Conservation (phyloP, 2,797 vertebrate species). For the Periophthalmus magnuspinnatus region DNA sequence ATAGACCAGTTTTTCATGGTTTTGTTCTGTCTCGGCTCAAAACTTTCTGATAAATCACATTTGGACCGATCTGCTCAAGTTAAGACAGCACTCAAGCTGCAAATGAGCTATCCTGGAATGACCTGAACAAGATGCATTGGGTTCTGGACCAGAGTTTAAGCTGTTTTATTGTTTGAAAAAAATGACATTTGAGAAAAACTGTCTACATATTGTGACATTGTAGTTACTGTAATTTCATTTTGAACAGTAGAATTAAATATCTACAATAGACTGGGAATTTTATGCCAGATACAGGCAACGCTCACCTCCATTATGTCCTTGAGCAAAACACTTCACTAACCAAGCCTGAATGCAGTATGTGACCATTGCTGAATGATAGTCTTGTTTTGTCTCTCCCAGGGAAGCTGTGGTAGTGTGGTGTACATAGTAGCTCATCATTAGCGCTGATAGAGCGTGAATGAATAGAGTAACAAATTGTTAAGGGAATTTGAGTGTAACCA, state of each 20-base stretch:
- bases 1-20: not conserved
- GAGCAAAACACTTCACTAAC: no score
- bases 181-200: not conserved
- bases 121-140: not conserved
- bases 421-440: not conserved
- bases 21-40: not conserved
- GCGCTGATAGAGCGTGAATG: not conserved
- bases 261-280: not conserved
- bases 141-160: not conserved
- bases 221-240: not conserved
- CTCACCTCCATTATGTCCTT: no score
- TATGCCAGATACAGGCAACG: no score
- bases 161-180: not conserved
- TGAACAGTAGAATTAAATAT: not conserved
- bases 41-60: not conserved
- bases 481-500: not conserved
- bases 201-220: not conserved
- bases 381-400: not conserved
- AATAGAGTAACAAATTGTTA: not conserved
- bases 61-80: not conserved
- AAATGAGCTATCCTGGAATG: not conserved
- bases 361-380: not conserved
- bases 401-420: not conserved
- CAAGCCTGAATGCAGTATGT: not conserved
- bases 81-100: not conserved